phyloP scores from a whole-genome alignment of 2,888 invertebrate genomes.

The Ichneumon xanthorius region DNA sequence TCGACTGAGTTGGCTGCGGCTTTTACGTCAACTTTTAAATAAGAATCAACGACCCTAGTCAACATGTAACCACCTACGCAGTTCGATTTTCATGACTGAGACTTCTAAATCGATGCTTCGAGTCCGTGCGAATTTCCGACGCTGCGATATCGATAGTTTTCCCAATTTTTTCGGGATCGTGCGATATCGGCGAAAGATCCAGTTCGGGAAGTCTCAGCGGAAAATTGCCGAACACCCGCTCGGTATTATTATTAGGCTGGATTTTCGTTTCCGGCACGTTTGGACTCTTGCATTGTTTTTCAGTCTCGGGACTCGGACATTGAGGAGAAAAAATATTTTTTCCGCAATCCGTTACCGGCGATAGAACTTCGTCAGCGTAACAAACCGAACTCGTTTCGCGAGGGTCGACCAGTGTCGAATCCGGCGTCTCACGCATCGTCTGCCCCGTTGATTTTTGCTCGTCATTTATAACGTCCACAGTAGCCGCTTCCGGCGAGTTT shows the following conservation, averaged over 20 bases:
- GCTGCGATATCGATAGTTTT: neutral
- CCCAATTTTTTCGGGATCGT: neutral
- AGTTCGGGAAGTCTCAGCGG: conserved; percentile 43
- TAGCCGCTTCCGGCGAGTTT: neutral
- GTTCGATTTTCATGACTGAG: conserved; percentile 52
- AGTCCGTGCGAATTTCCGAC: conserved; percentile 28
- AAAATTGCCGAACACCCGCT: conserved; percentile 35
- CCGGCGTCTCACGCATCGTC: neutral
- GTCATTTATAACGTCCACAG: neutral
- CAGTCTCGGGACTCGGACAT: neutral
- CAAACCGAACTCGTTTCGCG: conserved; percentile 54
- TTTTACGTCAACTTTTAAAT: no score
- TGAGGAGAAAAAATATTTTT: conserved; percentile 3
- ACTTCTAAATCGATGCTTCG: conserved; percentile 53
- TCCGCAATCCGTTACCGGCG: conserved; percentile 20
- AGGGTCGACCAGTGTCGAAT: conserved; percentile 13
- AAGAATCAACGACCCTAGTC: neutral
- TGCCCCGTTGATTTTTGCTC: conserved; percentile 9
- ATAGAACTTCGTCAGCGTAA: conserved; percentile 48
- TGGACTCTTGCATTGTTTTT: neutral
- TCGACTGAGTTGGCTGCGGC: no score
- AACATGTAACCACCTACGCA: conserved; percentile 30
- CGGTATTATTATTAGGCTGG: neutral
- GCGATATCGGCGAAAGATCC: conserved; percentile 45
- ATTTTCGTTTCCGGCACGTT: neutral